Base-by-base conservation (phyloP, 2,797 vertebrate species). In the Hippocampus kuda region DNA sequence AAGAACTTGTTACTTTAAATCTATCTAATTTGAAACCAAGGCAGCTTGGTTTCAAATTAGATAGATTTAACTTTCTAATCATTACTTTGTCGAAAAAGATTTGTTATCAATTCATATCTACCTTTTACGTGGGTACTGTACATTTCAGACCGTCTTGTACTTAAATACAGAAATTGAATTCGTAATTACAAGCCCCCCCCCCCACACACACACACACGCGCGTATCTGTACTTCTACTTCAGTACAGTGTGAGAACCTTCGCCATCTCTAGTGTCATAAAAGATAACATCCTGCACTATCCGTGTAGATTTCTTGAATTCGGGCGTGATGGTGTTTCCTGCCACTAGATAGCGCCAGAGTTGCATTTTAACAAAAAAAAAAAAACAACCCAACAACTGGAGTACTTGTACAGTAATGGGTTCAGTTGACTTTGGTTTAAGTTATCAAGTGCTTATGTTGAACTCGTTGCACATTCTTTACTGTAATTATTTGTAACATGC, bases 281-380 rank as follows among this genome's bases (percentile, higher is more conserved):
- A 34, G 34, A 34, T 6, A 34, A 6, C 34, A 34, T 34, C 7
- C 34, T 34, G 34, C 34, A 38, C 34, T 38, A 38, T 38, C 34
- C 34, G 6, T 38, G 34, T 46, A 18, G 16, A 48, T 4, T 48
- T 48, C 3, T 4, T 48, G 46, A 48, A 16, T 41, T 11, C 64
- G 38, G 57, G 69, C 15, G 68, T 68, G 18, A 75, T 81, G 61
- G 60, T 24, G 48, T 26, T 65, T 0, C 22, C 9, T 46, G 66
- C 71, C 87, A 83, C 22, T 74, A 89, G 89, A 69, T 85, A 84
- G 84, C 0, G 79, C 74, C 78, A 90, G 5, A 84, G 74, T 1
- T 69, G 53, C 24, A 81, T 61, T 30, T n/a, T 60, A 34, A 34
- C 27, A 34, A 8, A 20, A 20, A 24, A n/a, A n/a, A 54, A n/a